phyloP scores from a whole-genome alignment of 1,140 invertebrate species.

The Eupristina koningsbergeri region DNA sequence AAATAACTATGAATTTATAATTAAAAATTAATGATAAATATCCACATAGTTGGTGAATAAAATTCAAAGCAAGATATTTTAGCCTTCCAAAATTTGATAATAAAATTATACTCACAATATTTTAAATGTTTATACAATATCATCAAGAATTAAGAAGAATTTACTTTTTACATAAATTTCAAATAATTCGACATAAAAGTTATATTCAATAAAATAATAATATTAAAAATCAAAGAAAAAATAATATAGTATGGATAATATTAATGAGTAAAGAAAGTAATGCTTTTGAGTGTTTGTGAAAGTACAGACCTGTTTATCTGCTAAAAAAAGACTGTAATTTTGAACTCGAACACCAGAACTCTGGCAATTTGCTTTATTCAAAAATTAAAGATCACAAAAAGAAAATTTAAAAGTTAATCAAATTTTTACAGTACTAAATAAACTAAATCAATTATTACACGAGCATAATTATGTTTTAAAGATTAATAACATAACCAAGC shows the following conservation, averaged over 20 bases:
- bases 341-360: background rate
- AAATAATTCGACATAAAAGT: background rate
- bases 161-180: background rate
- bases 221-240: slow-evolving; percentile 5
- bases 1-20: no score
- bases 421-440: slow-evolving; percentile 16
- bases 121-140: no score
- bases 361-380: background rate
- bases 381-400: background rate
- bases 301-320: slow-evolving; percentile 22
- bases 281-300: slow-evolving; percentile 15
- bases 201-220: background rate
- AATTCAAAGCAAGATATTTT: no score
- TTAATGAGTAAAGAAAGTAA: slow-evolving; percentile 29
- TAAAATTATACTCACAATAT: no score
- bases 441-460: slow-evolving; percentile 3
- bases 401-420: slow-evolving; percentile 14
- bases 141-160: background rate
- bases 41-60: no score
- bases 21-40: no score
- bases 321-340: slow-evolving; percentile 9
- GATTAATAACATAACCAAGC: background rate
- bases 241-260: background rate
- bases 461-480: background rate
- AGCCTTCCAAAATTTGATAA: no score